Evolutionary conservation across 2,888 invertebrate species (phyloP).

Genomic region (Leucoma salicis): DNA sequence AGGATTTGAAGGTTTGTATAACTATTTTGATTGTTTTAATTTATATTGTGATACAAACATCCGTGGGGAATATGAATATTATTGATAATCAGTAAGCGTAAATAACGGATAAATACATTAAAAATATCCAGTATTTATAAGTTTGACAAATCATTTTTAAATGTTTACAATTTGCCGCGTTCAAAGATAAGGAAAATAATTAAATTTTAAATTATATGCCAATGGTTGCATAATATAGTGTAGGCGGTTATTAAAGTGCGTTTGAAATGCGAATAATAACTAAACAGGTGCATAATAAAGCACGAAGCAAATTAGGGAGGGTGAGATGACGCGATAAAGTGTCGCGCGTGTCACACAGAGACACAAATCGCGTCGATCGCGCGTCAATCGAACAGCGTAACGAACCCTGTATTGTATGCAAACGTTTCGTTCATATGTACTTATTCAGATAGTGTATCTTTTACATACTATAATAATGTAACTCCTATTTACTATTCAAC

Average conservation of each 20-base stretch:
- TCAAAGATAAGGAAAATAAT: too few species aligned
- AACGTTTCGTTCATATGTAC: conserved; percentile 40
- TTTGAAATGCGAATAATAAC: conserved; percentile 28
- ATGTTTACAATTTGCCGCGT: too few species aligned
- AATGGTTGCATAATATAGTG: too few species aligned
- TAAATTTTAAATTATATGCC: too few species aligned
- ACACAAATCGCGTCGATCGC: conserved; percentile 54
- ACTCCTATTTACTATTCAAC: conserved; percentile 22
- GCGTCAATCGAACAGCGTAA: conserved; percentile 59
- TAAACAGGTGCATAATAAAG: conserved; percentile 57
- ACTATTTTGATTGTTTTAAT: conserved; percentile 51
- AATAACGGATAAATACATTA: too few species aligned
- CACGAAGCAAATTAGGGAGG: conserved; percentile 60
- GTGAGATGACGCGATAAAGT: conserved; percentile 44
- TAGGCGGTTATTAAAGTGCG: conserved; percentile 10
- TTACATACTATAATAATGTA: conserved; percentile 41
- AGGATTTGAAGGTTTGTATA: conserved; percentile 38
- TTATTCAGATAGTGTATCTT: conserved; percentile 36
- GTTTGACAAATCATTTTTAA: conserved; percentile 14
- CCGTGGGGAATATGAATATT: conserved; percentile 27
- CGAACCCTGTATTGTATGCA: conserved; percentile 73
- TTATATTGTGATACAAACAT: conserved; percentile 37
- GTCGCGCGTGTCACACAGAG: conserved; percentile 37
- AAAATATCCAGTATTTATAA: neutral
- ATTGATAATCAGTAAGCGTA: neutral